A percentile compares a stretch with the other conserved stretches of the same genome.
Conservation (phyloP, 2,113 vertebrate genomes). For the Pelvicachromis taeniatus region DNA sequence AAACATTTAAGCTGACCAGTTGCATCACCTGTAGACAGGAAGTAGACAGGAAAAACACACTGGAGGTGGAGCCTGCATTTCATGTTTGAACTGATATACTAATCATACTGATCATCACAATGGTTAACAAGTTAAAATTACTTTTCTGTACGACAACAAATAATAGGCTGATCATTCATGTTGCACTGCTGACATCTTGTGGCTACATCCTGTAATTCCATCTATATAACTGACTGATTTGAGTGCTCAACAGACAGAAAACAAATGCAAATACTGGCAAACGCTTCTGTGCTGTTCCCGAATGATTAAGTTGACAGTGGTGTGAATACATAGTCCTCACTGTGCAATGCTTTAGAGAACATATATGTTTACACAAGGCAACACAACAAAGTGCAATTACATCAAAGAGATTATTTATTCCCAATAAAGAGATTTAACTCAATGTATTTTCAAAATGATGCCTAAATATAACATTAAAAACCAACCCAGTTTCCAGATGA, state of each 20-base stretch:
- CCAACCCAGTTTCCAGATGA: neutral
- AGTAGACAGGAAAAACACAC: neutral
- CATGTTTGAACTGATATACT: neutral
- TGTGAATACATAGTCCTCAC: neutral
- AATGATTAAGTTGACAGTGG: neutral
- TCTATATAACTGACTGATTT: neutral
- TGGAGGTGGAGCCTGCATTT: neutral
- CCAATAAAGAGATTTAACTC: neutral
- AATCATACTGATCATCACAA: neutral
- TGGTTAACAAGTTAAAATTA: rapidly evolving
- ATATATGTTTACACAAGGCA: neutral
- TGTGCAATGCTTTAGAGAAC: rapidly evolving
- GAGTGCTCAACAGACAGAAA: rapidly evolving
- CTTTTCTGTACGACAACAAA: neutral
- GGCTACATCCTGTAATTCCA: neutral
- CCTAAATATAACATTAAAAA: neutral
- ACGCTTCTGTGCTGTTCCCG: neutral
- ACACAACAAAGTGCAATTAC: neutral
- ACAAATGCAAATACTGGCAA: neutral
- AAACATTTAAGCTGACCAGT: rapidly evolving
- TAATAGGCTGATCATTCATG: neutral
- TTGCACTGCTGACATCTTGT: constrained; percentile 41
- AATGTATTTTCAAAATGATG: neutral
- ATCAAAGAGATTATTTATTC: neutral
- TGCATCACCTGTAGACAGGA: neutral